Conservation (phyloP, 2,797 vertebrate genomes). For the Carcharodon carcharias region DNA sequence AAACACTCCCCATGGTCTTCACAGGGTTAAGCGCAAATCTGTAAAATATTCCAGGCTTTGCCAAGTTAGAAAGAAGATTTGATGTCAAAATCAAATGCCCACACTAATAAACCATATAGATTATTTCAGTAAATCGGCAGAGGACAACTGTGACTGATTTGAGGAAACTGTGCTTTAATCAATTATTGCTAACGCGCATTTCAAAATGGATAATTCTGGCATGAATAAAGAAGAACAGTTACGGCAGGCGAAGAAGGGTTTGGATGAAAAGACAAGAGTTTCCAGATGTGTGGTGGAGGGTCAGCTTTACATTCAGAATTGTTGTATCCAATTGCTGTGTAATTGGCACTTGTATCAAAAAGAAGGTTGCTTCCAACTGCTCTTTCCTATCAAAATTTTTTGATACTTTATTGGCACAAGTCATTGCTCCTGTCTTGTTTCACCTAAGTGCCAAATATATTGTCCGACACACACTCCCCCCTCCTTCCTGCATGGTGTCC, state of each 20-base stretch:
- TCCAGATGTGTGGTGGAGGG: not conserved
- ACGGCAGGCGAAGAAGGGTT: not conserved
- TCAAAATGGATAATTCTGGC: not conserved
- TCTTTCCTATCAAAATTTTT: not conserved
- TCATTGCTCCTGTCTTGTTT: not conserved
- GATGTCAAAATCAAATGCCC: not conserved
- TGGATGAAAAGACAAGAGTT: not conserved
- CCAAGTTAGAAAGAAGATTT: not conserved
- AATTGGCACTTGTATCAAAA: not conserved
- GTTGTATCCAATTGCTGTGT: not conserved
- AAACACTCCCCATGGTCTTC: not conserved
- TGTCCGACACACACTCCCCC: not conserved
- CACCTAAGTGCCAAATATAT: not conserved
- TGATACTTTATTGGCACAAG: not conserved
- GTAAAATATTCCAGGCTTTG: not conserved
- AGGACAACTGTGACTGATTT: not conserved
- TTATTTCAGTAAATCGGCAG: not conserved
- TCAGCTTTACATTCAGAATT: not conserved
- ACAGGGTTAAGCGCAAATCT: not conserved
- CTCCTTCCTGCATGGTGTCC: not conserved
- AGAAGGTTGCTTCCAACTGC: not conserved
- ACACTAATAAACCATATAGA: not conserved
- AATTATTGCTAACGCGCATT: slow-evolving; percentile 24
- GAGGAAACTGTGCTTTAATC: not conserved
- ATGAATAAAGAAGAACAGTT: not conserved